Conservation (phyloP, 2,113 vertebrate species). For the Okapia johnstoni region DNA sequence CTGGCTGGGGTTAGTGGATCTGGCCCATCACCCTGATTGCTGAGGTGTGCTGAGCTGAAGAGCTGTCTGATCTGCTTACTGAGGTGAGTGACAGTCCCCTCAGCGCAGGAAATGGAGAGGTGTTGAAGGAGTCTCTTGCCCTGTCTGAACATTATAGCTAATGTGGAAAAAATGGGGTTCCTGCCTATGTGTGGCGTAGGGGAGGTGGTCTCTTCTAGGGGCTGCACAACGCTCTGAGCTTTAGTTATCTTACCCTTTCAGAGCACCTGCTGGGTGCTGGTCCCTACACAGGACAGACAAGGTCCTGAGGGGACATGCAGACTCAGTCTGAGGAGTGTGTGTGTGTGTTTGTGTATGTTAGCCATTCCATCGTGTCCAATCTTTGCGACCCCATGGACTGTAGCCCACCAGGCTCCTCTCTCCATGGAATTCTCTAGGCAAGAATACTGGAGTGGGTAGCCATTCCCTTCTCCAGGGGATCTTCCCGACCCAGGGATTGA, state of each 20-base stretch:
- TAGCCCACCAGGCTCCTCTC: neutral
- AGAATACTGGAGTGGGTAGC: neutral
- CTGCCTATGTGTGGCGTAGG: neutral
- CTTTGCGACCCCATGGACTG: neutral
- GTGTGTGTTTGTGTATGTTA: neutral
- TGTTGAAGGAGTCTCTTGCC: neutral
- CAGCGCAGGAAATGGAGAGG: neutral
- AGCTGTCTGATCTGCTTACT: neutral
- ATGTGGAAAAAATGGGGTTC: neutral
- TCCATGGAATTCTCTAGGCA: neutral
- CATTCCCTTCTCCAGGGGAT: neutral
- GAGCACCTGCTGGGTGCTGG: neutral
- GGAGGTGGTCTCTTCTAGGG: neutral
- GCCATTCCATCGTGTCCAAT: rapidly evolving
- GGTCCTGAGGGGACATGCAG: neutral
- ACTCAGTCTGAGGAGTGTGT: neutral
- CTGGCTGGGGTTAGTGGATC: neutral
- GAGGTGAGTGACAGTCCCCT: neutral
- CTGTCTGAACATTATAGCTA: neutral
- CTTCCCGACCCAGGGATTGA: neutral
- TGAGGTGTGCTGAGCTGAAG: neutral
- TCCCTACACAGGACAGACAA: neutral
- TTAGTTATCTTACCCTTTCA: neutral
- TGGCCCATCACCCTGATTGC: neutral
- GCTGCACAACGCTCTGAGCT: neutral